phyloP scores from a whole-genome alignment of 2,113 vertebrate genomes.

The Trochalopteron elliotii region DNA sequence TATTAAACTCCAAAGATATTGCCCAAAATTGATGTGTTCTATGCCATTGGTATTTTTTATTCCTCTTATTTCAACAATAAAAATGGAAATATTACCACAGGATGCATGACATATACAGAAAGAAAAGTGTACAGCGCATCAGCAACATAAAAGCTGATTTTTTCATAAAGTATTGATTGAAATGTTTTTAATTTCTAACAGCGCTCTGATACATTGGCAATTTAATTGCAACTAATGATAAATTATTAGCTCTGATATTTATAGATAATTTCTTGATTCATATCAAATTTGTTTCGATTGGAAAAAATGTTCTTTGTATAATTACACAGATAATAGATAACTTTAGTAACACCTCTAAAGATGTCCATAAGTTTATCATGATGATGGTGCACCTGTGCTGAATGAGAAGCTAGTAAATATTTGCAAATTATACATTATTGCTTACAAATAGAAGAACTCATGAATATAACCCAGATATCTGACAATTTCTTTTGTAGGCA shows the following conservation, averaged over 20 bases:
- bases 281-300: neutral
- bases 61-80: neutral
- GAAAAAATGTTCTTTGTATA: neutral
- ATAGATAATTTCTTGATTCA: neutral
- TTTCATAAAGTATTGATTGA: neutral
- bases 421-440: neutral
- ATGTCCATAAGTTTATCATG: neutral
- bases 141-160: neutral
- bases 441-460: neutral
- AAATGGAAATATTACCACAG: neutral
- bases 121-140: neutral
- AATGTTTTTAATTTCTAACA: neutral
- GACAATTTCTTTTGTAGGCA: neutral
- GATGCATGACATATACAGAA: neutral
- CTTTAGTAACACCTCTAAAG: neutral
- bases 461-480: neutral
- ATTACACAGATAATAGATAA: neutral
- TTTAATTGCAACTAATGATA: neutral
- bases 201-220: neutral
- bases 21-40: neutral
- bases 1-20: neutral
- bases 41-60: neutral
- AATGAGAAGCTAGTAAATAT: neutral
- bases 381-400: neutral
- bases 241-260: neutral